Evolutionary conservation across 2,113 vertebrate species (phyloP).

Genomic region (Suricata suricatta): DNA sequence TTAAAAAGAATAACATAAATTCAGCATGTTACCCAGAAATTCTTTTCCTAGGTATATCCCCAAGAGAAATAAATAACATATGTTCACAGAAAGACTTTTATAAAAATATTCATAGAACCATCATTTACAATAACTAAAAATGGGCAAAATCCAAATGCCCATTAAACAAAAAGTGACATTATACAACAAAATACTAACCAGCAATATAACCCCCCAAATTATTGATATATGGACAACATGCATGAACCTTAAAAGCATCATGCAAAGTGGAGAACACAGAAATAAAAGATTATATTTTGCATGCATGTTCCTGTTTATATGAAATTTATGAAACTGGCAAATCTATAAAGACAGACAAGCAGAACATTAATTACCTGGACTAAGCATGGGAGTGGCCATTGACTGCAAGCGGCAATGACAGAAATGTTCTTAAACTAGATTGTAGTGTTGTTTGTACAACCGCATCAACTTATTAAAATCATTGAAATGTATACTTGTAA

Average conservation of each 20-base stretch:
- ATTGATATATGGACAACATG: neutral
- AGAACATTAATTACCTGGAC: neutral
- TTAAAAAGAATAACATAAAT: conserved; percentile 45
- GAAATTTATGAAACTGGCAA: conserved; percentile 36
- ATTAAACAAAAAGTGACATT: neutral
- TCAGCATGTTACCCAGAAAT: conserved; percentile 22
- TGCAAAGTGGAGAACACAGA: conserved; percentile 15
- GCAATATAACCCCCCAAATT: neutral
- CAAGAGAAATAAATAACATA: neutral
- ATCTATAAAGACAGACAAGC: neutral
- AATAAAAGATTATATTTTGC: neutral
- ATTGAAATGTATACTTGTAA: neutral
- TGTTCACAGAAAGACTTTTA: neutral
- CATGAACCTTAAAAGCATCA: neutral
- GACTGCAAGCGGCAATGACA: neutral
- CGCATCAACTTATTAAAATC: neutral
- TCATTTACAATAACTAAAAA: conserved; percentile 26
- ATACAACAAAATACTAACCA: neutral
- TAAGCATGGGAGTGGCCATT: neutral
- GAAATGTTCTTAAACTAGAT: neutral
- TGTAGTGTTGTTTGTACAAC: neutral
- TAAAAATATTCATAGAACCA: conserved; percentile 7
- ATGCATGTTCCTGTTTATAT: neutral
- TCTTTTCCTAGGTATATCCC: neutral
- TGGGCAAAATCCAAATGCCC: neutral